Conservation (phyloP, 2,888 invertebrate genomes). For the Folsomia manolachei region DNA sequence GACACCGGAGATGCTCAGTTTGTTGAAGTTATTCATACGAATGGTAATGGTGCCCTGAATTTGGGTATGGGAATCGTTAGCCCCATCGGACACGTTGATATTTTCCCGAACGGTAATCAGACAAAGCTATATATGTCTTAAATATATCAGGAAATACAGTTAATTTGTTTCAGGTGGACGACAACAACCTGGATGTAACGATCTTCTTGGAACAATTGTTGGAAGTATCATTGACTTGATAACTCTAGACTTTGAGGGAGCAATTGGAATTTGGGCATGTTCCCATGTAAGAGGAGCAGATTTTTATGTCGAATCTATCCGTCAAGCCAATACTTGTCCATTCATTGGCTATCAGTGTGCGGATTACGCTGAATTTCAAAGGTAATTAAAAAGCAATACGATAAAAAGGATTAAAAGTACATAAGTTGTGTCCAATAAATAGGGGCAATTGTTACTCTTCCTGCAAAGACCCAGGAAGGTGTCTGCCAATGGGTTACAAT, state of each 20-base stretch:
- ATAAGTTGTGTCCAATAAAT: neutral
- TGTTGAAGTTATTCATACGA: slow-evolving; percentile 66
- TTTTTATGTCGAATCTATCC: slow-evolving; percentile 48
- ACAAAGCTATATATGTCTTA: too few species aligned
- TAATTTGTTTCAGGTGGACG: neutral
- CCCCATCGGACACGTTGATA: slow-evolving; percentile 54
- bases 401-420: neutral
- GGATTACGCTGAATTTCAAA: slow-evolving; percentile 52
- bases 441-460: slow-evolving; percentile 44
- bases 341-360: slow-evolving; percentile 54
- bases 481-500: slow-evolving; percentile 40
- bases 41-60: slow-evolving; percentile 53
- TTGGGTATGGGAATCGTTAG: slow-evolving; percentile 45
- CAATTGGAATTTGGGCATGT: slow-evolving; percentile 25
- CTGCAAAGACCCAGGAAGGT: slow-evolving; percentile 36
- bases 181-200: slow-evolving; percentile 52
- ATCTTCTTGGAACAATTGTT: slow-evolving; percentile 43
- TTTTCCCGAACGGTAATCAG: slow-evolving; percentile 53
- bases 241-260: slow-evolving; percentile 43
- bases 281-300: slow-evolving; percentile 48
- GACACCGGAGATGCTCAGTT: slow-evolving; percentile 62
- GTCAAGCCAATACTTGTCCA: slow-evolving; percentile 52
- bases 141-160: slow-evolving; percentile 32
- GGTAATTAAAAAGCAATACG: too few species aligned
- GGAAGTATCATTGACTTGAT: slow-evolving; percentile 45